Evolutionary conservation across 2,113 vertebrate genomes (phyloP), one percentile per base, ranked within the genome.

Genomic region (Chunga burmeisteri): DNA sequence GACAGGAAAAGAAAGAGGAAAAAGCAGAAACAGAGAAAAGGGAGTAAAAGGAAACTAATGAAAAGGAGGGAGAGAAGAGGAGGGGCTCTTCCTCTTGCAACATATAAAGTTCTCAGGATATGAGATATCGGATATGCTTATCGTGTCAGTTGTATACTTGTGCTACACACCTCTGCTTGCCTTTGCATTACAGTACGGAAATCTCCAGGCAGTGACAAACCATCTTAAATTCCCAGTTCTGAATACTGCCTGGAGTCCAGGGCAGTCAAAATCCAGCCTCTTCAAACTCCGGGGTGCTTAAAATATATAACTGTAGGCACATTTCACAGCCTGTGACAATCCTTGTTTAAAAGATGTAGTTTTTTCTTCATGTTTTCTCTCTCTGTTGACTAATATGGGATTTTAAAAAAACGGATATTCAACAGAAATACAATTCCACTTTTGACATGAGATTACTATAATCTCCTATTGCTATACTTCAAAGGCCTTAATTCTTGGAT

Each of bases 401-500:
- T 94, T 94, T 23, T 0, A 29, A 88, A 73, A 53, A 53, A 93
- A 17, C 0, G 1, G 78, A 65, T 77, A 94, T 87, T 94, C 61
- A 96, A 90, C 1, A 6, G 70, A 87, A 95, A 94, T 50, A 93
- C 49, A 95, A 90, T 96, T 91, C 81, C n/a, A 63, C 83, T 95
- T 96, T 49, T 18, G 16, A 83, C 81, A 93, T 63, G 46, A 88
- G 74, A 97, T 97, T 96, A 96, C 44, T 82, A 66, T 91, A 96
- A 93, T 93, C 78, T 80, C 53, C 55, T 78, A 77, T 84, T 92
- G 82, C 78, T 84, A 17, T 47, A 86, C 67, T 95, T 96, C 87
- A 94, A 95, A 97, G 78, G 42, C 42, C 55, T 90, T 91, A 95
- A 93, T 90, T 91, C 78, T 86, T 91, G 66, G 94, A 93, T 96